Conservation (phyloP, 37 sponge, comb jelly and placozoan species). For the Crambe crambe region DNA sequence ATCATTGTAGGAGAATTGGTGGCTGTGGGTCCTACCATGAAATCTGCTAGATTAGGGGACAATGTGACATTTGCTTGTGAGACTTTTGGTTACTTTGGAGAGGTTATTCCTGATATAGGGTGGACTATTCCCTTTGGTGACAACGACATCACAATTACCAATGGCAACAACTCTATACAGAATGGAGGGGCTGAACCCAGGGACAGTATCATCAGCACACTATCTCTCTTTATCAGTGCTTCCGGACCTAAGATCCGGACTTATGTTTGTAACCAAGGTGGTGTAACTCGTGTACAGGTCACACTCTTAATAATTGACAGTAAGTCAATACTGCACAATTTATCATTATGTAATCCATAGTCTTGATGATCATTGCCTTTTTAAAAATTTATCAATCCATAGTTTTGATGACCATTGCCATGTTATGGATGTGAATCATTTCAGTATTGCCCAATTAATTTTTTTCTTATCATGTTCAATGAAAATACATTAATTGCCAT, state of each 20-base stretch:
- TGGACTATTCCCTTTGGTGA: too few species aligned
- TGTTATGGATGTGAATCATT: too few species aligned
- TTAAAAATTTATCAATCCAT: too few species aligned
- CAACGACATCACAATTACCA: neutral
- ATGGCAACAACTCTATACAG: conserved; percentile 20
- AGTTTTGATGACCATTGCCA: too few species aligned
- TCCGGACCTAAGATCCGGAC: neutral
- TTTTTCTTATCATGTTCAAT: neutral
- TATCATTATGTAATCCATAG: too few species aligned
- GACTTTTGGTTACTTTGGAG: conserved; percentile 25
- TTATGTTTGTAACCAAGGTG: conserved; percentile 16
- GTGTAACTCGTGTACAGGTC: too few species aligned
- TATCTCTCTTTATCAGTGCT: neutral
- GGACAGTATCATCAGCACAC: neutral
- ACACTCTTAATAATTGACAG: too few species aligned
- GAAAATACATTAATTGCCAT: neutral
- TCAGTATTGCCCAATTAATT: neutral
- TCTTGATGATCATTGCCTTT: too few species aligned
- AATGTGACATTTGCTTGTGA: conserved; percentile 26
- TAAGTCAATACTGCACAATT: too few species aligned
- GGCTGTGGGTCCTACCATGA: too few species aligned
- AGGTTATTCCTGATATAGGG: neutral
- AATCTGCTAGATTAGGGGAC: too few species aligned
- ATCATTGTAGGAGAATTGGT: too few species aligned
- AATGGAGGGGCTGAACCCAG: conserved; percentile 9